These are phyloP conservation scores for Marisa cornuarietis DNA, from an alignment of 1,140 invertebrate genomes.

Conservation along the genomic window DNA sequence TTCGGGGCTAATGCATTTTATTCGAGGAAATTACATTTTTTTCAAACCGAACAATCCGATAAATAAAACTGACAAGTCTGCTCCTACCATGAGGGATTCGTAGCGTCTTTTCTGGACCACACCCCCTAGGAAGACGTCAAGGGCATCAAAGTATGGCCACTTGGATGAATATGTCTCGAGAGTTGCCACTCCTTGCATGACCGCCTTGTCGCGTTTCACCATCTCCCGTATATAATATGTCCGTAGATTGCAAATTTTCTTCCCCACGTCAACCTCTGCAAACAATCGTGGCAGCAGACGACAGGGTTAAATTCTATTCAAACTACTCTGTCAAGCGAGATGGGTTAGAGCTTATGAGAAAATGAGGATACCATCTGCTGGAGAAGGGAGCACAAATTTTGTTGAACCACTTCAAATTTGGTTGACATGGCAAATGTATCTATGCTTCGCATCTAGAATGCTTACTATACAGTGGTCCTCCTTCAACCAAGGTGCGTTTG, in stretches of 20 bases:
- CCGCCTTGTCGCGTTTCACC: slow-evolving; percentile 14
- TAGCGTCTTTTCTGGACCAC: slow-evolving; percentile 14
- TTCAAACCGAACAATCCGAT: background rate
- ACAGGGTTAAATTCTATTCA: background rate
- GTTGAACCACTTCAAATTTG: too few species aligned
- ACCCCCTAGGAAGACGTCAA: slow-evolving; percentile 6
- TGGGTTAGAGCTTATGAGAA: too few species aligned
- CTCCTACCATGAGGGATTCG: background rate
- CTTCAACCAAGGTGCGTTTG: background rate
- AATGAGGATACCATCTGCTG: too few species aligned
- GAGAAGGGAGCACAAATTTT: too few species aligned
- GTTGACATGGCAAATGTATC: too few species aligned
- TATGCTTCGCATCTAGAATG: too few species aligned
- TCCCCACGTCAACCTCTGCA: slow-evolving; percentile 19
- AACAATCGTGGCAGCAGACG: too few species aligned
- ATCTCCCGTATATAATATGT: slow-evolving; percentile 17
- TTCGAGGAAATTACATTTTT: background rate
- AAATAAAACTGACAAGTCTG: background rate
- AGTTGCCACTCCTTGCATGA: background rate
- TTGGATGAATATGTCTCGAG: slow-evolving; percentile 1
- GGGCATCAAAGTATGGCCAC: slow-evolving; percentile 18
- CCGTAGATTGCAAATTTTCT: slow-evolving; percentile 18
- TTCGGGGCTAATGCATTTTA: background rate
- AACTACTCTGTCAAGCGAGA: too few species aligned
- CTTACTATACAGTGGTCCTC: too few species aligned